phyloP scores from a whole-genome alignment of 2,113 vertebrate genomes.

The Crypturellus undulatus region DNA sequence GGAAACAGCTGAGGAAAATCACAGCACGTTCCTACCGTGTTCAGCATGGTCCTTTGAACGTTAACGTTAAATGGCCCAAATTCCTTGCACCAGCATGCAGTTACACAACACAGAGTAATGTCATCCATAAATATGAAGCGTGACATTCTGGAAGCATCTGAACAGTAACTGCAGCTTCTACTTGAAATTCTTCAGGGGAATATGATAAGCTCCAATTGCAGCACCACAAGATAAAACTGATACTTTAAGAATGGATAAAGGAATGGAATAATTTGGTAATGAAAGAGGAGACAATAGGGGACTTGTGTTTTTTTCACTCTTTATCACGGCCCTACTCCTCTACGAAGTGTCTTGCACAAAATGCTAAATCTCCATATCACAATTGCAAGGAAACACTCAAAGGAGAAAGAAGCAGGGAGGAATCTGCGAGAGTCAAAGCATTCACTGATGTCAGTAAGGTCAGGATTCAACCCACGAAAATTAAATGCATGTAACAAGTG shows the following conservation, averaged over 20 bases:
- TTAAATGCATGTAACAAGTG: background rate
- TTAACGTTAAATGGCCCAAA: background rate
- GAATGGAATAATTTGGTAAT: background rate
- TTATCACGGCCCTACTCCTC: background rate
- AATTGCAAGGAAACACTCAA: background rate
- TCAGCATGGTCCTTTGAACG: background rate
- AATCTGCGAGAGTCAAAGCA: background rate
- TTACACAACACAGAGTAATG: background rate
- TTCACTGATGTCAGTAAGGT: background rate
- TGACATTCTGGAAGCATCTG: background rate
- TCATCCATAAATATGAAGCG: background rate
- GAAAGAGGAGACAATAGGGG: background rate
- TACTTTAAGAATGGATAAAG: background rate
- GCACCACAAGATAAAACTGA: conserved; percentile 11
- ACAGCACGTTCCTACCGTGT: background rate
- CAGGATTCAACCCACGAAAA: background rate
- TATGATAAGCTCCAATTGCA: conserved; percentile 3
- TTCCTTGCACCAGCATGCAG: background rate
- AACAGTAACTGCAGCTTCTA: conserved; percentile 8
- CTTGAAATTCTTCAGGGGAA: background rate
- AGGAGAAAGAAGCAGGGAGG: background rate
- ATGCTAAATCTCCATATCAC: background rate
- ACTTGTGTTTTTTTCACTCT: background rate
- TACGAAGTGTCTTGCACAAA: background rate
- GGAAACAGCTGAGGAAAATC: background rate